Evolutionary conservation across 2,113 vertebrate species (phyloP).

Genomic region (Clinocottus analis): DNA sequence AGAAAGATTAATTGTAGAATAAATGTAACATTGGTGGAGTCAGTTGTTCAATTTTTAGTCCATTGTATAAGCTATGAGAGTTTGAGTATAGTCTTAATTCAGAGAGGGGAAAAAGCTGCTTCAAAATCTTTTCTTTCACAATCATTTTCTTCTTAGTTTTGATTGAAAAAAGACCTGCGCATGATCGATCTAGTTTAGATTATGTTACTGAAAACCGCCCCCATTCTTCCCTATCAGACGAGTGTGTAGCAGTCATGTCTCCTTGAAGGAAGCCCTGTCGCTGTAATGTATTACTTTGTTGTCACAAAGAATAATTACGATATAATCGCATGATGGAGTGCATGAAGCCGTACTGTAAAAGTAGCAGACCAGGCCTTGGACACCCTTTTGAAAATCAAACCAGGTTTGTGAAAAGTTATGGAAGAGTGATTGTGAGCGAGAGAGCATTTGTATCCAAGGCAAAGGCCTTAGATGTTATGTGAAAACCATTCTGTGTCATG

Average conservation of each 20-base stretch:
- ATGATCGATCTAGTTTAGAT: constrained; percentile 3
- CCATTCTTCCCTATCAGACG: not conserved
- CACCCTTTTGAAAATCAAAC: constrained; percentile 51
- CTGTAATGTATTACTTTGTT: constrained; percentile 24
- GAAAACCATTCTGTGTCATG: constrained; percentile 78
- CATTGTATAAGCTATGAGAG: not conserved
- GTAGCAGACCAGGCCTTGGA: constrained; percentile 48
- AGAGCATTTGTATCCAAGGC: constrained; percentile 65
- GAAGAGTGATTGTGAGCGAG: constrained; percentile 62
- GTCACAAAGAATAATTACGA: constrained; percentile 62
- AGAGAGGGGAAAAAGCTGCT: not conserved
- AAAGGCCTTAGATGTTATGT: constrained; percentile 73
- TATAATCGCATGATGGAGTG: constrained; percentile 55
- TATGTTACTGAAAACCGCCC: not conserved
- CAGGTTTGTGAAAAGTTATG: constrained; percentile 54
- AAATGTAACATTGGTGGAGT: not conserved
- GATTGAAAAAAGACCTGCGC: not conserved
- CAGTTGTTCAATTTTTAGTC: not conserved
- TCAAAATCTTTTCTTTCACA: not conserved
- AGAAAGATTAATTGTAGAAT: not conserved
- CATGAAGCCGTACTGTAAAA: constrained; percentile 43
- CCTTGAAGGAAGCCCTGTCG: constrained; percentile 36
- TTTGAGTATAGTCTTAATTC: not conserved
- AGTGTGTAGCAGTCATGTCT: constrained; percentile 17
- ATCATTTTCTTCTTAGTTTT: not conserved